Conservation (phyloP, 1,140 invertebrate genomes). For the Drosophila chauvacae region DNA sequence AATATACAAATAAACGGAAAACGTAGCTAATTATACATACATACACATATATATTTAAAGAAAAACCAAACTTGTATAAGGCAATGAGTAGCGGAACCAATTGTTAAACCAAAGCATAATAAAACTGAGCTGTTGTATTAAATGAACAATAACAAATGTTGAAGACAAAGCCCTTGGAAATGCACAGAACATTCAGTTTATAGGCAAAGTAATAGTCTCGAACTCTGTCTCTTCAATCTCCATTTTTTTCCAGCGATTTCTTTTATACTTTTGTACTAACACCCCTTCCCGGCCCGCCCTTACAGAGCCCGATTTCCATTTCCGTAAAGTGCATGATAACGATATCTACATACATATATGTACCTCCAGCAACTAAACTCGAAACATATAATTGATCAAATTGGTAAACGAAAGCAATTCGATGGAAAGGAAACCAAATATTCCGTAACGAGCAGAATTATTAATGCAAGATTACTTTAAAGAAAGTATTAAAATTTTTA, state of each 20-base stretch:
- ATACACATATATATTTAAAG: conserved; percentile 44
- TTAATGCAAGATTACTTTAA: conserved; percentile 64
- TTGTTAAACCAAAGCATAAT: conserved; percentile 76
- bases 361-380: conserved; percentile 65
- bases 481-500: conserved; percentile 46
- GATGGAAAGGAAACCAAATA: conserved; percentile 56
- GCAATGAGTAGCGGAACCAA: conserved; percentile 79
- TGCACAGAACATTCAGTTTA: conserved; percentile 44
- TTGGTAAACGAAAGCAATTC: conserved; percentile 51
- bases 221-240: neutral
- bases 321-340: conserved; percentile 27
- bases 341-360: conserved; percentile 38
- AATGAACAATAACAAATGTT: conserved; percentile 75
- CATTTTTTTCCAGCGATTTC: conserved; percentile 60
- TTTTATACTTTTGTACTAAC: conserved; percentile 82
- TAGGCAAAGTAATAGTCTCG: conserved; percentile 1
- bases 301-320: conserved; percentile 35
- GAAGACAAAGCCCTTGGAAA: conserved; percentile 29
- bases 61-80: conserved; percentile 62
- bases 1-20: conserved; percentile 62
- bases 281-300: conserved; percentile 26
- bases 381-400: conserved; percentile 64
- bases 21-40: conserved; percentile 67
- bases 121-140: conserved; percentile 77
- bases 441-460: conserved; percentile 50